Evolutionary conservation across 2,113 vertebrate genomes (phyloP), one percentile per base, ranked within the genome.

Genomic region (Physeter macrocephalus): DNA sequence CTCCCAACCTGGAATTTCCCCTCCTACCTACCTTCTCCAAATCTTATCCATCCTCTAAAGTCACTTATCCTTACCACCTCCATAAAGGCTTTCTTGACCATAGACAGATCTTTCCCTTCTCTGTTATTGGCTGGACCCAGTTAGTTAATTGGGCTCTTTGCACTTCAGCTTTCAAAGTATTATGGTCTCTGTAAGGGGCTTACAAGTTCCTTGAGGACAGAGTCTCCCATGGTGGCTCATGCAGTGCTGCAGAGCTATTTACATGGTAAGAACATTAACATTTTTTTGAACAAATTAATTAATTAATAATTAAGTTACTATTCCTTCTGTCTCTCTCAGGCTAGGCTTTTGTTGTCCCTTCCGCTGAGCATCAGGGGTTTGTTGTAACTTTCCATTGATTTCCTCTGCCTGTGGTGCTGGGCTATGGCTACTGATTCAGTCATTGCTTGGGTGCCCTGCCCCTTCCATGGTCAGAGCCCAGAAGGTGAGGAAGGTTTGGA

Each of bases 301-400:
- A 97, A 95, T 97, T 95, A 97, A 97, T 97, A 96, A 96, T 97
- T 95, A 93, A 96, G 77, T 94, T 86, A 57, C 85, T 94, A 49
- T 46, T 80, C 81, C 77, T 90, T 23, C 64, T 83, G 88, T 91
- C 66, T 90, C 83, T 88, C 43, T 92, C 49, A 46, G 84, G 93
- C 46, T 72, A 88, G 46, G 85, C 93, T 96, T 93, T 94, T 95
- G 93, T 90, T 94, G 81, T 96, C 94, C 88, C 78, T 94, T 88
- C 66, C 2, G 8, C 88, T 74, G 62, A 97, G 57, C 93, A 83
- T 57, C 71, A 59, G 93, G 88, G 77, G 66, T 95, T 90, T 86
- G 43, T 77, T 89, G 88, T 93, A 95, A 88, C 67, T 93, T 83
- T 85, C 71, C 82, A 82, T 13, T 93, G 91, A 85, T 90, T 88